These are phyloP conservation scores for Dromius quadrimaculatus DNA, from an alignment of 2,888 invertebrate species.

Conservation along the genomic window DNA sequence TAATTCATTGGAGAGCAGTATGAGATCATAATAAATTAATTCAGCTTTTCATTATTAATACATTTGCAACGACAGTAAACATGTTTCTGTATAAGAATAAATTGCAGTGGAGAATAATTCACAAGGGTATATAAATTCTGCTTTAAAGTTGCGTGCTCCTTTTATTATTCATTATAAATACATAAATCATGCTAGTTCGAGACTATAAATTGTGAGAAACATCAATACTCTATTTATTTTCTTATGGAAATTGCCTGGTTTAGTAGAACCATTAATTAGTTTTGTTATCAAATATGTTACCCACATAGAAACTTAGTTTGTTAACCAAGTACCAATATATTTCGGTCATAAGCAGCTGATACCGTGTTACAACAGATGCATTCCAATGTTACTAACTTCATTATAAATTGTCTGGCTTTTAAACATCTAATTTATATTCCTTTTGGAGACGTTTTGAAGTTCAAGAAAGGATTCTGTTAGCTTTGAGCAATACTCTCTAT, in stretches of 20 bases:
- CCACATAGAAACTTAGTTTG: slow-evolving; percentile 44
- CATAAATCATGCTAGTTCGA: slow-evolving; percentile 19
- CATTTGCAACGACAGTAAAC: slow-evolving; percentile 18
- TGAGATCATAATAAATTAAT: slow-evolving; percentile 23
- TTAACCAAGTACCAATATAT: slow-evolving; percentile 48
- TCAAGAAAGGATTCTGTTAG: too few species aligned
- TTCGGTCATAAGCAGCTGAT: slow-evolving; percentile 49
- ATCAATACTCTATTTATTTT: slow-evolving; percentile 23
- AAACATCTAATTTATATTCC: too few species aligned
- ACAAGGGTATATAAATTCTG: slow-evolving; percentile 12
- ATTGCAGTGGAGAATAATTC: slow-evolving; percentile 16
- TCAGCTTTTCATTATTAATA: slow-evolving; percentile 2
- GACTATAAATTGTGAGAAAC: slow-evolving; percentile 17
- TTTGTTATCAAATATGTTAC: slow-evolving; percentile 49
- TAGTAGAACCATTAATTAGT: slow-evolving; percentile 44
- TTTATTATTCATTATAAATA: slow-evolving; percentile 33
- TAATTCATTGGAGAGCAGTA: neutral
- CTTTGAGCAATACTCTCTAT: too few species aligned
- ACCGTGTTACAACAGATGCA: slow-evolving; percentile 28
- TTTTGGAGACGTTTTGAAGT: too few species aligned
- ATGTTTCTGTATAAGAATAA: slow-evolving; percentile 15
- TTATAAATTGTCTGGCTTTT: slow-evolving; percentile 22
- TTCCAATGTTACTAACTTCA: slow-evolving; percentile 41
- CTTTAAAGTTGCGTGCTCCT: slow-evolving; percentile 12
- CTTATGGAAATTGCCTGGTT: slow-evolving; percentile 20